phyloP scores from a whole-genome alignment of 2,113 vertebrate species.

The Panthera uncia region DNA sequence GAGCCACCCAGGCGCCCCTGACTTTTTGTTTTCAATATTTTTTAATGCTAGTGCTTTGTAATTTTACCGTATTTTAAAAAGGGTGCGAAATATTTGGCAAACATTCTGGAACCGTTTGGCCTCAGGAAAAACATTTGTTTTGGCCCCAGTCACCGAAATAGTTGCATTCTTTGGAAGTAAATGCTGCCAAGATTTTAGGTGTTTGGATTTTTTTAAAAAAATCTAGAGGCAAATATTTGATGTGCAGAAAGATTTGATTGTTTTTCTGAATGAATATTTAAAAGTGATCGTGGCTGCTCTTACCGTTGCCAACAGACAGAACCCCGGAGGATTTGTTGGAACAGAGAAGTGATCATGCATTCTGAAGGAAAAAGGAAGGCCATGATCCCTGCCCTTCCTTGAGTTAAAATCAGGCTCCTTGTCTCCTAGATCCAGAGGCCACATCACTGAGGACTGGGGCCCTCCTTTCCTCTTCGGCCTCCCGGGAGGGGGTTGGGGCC shows the following conservation, averaged over 20 bases:
- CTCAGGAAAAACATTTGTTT: slow-evolving; percentile 38
- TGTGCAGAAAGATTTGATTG: neutral
- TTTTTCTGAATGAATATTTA: slow-evolving; percentile 47
- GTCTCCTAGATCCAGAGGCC: neutral
- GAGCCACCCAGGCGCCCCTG: too few species aligned
- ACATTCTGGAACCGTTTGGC: slow-evolving; percentile 47
- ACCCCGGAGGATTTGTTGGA: neutral
- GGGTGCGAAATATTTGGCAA: slow-evolving; percentile 43
- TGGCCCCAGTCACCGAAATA: slow-evolving; percentile 20
- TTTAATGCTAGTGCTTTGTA: neutral
- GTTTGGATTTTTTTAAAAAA: neutral
- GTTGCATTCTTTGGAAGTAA: neutral
- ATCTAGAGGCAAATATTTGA: slow-evolving; percentile 66
- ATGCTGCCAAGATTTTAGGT: slow-evolving; percentile 57
- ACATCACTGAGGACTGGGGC: neutral
- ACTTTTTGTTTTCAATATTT: neutral
- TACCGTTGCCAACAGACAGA: neutral
- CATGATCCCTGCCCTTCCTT: neutral
- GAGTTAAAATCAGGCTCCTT: neutral
- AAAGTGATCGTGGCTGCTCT: neutral
- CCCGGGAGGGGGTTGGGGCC: neutral
- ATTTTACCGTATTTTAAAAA: neutral
- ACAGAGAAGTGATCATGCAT: neutral
- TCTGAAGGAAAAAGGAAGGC: neutral
- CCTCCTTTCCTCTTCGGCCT: neutral